These are phyloP conservation scores for Heptranchias perlo DNA, from an alignment of 2,113 vertebrate species.

Conservation along the genomic window DNA sequence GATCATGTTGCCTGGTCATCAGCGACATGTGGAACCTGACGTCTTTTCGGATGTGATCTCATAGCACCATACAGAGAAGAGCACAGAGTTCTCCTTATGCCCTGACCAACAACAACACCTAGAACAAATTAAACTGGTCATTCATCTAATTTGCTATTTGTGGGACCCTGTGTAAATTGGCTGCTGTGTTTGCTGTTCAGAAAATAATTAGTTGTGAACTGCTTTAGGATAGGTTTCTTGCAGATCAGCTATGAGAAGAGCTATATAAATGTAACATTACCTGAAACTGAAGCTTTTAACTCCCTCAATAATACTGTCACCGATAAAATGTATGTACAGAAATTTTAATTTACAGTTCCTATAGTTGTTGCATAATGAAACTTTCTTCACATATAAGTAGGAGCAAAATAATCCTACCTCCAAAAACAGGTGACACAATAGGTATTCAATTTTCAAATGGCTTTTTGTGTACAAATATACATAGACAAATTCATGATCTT, in stretches of 20 bases:
- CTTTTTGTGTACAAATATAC: background rate
- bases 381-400: background rate
- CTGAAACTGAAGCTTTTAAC: background rate
- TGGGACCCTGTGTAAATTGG: background rate
- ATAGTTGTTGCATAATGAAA: background rate
- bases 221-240: background rate
- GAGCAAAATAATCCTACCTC: background rate
- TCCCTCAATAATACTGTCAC: background rate
- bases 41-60: no score
- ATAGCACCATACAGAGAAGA: background rate
- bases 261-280: background rate
- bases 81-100: background rate
- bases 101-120: background rate
- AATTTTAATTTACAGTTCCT: background rate
- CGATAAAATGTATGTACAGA: background rate
- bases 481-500: constrained; percentile 12
- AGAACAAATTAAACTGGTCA: background rate
- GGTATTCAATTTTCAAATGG: background rate
- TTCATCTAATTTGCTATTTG: background rate
- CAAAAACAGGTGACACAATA: background rate
- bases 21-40: no score
- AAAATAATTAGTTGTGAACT: background rate
- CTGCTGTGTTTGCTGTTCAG: background rate
- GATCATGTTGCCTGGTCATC: background rate
- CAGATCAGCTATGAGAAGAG: background rate